These are phyloP conservation scores for Acleris sparsana DNA, from an alignment of 2,888 invertebrate species.

Conservation along the genomic window DNA sequence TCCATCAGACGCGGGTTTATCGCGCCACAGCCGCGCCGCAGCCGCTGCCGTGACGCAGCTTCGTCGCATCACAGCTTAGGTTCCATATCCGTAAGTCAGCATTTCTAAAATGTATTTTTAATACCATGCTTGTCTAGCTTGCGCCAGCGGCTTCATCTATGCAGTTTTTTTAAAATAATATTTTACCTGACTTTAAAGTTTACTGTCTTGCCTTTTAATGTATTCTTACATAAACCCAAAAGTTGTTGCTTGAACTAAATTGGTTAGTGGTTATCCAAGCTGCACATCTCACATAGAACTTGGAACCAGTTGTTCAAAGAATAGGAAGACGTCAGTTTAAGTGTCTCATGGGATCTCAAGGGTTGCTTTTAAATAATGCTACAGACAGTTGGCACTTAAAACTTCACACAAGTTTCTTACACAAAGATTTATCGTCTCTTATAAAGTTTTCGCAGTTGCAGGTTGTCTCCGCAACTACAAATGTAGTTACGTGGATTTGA, in stretches of 20 bases:
- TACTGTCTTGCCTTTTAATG: too few relatives aligned
- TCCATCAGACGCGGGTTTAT: constrained; percentile 25
- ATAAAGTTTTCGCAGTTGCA: too few relatives aligned
- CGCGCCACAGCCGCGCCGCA: constrained; percentile 9
- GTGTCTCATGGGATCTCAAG: constrained; percentile 8
- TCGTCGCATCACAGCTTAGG: constrained; percentile 8
- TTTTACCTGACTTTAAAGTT: too few relatives aligned
- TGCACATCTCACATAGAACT: constrained; percentile 9
- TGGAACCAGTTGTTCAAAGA: constrained; percentile 28
- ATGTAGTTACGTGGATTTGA: too few relatives aligned
- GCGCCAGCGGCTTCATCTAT: too few relatives aligned
- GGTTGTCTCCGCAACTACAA: too few relatives aligned
- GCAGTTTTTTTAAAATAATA: too few relatives aligned
- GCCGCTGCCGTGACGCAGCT: constrained; percentile 13
- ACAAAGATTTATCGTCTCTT: background rate
- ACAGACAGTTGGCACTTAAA: background rate
- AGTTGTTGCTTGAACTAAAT: constrained; percentile 14
- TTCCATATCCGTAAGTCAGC: constrained; percentile 1
- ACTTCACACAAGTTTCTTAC: background rate
- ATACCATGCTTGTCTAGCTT: background rate
- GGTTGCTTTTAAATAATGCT: background rate
- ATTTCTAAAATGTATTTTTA: background rate
- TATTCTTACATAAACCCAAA: constrained; percentile 16
- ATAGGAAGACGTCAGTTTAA: constrained; percentile 17
- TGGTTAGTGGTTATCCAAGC: constrained; percentile 22